phyloP scores from a whole-genome alignment of 1,140 invertebrate species.

The Scaptomyza graminum region DNA sequence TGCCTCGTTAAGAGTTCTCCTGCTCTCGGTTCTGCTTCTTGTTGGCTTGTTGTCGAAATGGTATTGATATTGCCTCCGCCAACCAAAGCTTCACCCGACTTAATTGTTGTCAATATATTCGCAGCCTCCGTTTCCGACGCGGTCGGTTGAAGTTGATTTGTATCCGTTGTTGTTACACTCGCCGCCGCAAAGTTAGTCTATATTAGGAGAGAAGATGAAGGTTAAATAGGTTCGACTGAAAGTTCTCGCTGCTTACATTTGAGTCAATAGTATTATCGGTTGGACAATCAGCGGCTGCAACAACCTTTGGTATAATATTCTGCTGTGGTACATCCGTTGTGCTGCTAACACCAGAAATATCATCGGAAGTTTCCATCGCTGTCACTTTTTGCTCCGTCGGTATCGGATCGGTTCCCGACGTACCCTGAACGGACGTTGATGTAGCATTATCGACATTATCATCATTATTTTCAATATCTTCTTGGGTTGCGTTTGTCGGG shows the following conservation, averaged over 20 bases:
- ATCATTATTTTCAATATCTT: constrained; percentile 5
- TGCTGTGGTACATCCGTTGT: not conserved
- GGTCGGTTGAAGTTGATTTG: constrained; percentile 47
- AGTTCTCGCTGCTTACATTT: constrained; percentile 9
- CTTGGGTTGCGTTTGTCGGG: not conserved
- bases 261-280: constrained; percentile 3
- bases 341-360: constrained; percentile 39
- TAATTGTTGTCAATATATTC: constrained; percentile 74
- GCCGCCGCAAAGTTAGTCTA: too few relatives aligned
- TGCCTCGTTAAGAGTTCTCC: not conserved
- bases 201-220: too few relatives aligned
- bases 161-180: constrained; percentile 6
- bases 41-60: constrained; percentile 28
- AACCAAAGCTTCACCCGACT: constrained; percentile 62
- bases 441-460: constrained; percentile 43
- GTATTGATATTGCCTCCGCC: not conserved
- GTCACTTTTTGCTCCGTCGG: too few relatives aligned
- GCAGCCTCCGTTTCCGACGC: constrained; percentile 74
- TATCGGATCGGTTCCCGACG: not conserved
- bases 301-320: too few relatives aligned
- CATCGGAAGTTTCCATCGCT: constrained; percentile 32
- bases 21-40: not conserved
- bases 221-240: too few relatives aligned
- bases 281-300: too few relatives aligned
- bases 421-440: constrained; percentile 10